Percentiles rank a stretch among this genome's conserved stretches.
Conservation (phyloP, 2,888 invertebrate species). For the Sesamia inferens region DNA sequence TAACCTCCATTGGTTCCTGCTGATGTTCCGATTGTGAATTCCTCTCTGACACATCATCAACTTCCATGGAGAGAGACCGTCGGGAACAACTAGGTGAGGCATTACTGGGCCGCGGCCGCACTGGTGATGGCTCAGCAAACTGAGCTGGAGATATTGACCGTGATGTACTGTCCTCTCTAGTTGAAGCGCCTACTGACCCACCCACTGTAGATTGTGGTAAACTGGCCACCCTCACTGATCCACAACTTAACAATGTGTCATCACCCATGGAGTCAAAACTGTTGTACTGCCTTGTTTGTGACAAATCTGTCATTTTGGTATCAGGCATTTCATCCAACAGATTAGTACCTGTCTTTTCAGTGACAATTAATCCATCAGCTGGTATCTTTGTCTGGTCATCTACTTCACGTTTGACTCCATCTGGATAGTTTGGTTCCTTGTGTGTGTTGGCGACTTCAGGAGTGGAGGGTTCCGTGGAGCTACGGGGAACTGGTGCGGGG, state of each 20-base stretch:
- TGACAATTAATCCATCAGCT: slow-evolving; percentile 86
- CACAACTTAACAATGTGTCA: slow-evolving; percentile 85
- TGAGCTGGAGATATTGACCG: slow-evolving; percentile 86
- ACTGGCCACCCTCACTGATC: slow-evolving; percentile 83
- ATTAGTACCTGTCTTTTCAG: slow-evolving; percentile 86
- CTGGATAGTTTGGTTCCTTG: slow-evolving; percentile 82
- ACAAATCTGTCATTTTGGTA: slow-evolving; percentile 88
- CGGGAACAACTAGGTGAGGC: slow-evolving; percentile 87
- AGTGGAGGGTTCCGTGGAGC: slow-evolving; percentile 78
- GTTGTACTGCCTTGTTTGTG: slow-evolving; percentile 87
- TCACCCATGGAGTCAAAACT: slow-evolving; percentile 89
- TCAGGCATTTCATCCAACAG: slow-evolving; percentile 88
- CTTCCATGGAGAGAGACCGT: slow-evolving; percentile 87
- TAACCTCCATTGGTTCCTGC: slow-evolving; percentile 87
- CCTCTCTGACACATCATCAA: slow-evolving; percentile 86
- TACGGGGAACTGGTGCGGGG: slow-evolving; percentile 72
- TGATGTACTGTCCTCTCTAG: slow-evolving; percentile 84
- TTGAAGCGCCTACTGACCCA: slow-evolving; percentile 80
- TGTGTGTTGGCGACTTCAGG: slow-evolving; percentile 79
- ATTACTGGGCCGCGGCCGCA: slow-evolving; percentile 78
- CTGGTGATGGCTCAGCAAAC: slow-evolving; percentile 86
- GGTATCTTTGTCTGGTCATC: slow-evolving; percentile 83
- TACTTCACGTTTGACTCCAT: slow-evolving; percentile 80
- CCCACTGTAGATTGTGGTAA: slow-evolving; percentile 82
- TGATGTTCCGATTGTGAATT: slow-evolving; percentile 84